These are phyloP conservation scores for Beroe ovata DNA, from an alignment of 37 sponge, comb jelly and placozoan genomes.

Conservation along the genomic window DNA sequence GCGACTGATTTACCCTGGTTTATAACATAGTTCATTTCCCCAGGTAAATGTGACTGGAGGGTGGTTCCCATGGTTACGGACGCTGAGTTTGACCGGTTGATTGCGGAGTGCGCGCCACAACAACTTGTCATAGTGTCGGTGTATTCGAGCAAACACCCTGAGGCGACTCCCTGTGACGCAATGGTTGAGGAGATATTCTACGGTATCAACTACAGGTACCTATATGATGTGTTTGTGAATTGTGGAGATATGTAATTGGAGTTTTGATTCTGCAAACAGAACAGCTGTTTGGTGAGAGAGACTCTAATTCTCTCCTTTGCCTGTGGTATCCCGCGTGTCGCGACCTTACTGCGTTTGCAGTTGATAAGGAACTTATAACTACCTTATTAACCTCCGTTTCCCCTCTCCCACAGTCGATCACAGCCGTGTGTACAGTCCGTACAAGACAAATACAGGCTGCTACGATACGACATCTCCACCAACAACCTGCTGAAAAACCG, in stretches of 20 bases:
- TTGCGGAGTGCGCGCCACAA: slow-evolving; percentile 75
- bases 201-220: slow-evolving; percentile 72
- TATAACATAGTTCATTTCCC: background rate
- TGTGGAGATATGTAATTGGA: no score
- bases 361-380: no score
- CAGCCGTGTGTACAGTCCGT: slow-evolving; percentile 69
- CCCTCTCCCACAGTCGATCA: slow-evolving; percentile 14
- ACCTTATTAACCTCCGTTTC: slow-evolving; percentile 71
- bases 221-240: no score
- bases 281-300: no score
- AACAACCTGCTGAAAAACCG: slow-evolving; percentile 75
- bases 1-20: background rate
- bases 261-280: no score
- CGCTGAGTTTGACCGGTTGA: slow-evolving; percentile 82
- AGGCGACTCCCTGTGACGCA: slow-evolving; percentile 73
- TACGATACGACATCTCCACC: slow-evolving; percentile 83
- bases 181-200: slow-evolving; percentile 78
- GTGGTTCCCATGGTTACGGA: slow-evolving; percentile 75
- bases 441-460: slow-evolving; percentile 78
- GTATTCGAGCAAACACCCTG: slow-evolving; percentile 69
- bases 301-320: background rate
- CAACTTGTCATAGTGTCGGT: slow-evolving; percentile 81
- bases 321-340: background rate
- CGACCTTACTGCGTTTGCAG: no score
- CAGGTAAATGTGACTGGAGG: slow-evolving; percentile 80